Conservation (phyloP, 37 sponge, comb jelly and placozoan genomes). For the Haliclona indistincta region DNA sequence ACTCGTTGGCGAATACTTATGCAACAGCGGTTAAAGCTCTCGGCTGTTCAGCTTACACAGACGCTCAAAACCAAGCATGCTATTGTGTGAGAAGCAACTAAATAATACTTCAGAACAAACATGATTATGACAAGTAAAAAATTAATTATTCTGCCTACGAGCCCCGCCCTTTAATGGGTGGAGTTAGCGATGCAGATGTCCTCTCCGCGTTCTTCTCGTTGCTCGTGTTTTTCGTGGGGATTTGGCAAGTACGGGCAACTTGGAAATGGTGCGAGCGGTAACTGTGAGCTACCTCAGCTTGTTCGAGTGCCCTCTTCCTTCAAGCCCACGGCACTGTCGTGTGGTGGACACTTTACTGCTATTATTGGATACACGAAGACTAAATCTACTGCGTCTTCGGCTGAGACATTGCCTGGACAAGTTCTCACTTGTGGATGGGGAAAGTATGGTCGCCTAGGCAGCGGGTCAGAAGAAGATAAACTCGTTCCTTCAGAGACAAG, state of each 20-base stretch:
- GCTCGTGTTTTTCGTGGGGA: conserved; percentile 60
- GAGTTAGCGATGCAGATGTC: too few relatives aligned
- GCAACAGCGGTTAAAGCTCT: not conserved
- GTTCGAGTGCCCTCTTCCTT: not conserved
- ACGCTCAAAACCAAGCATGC: not conserved
- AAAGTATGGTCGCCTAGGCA: conserved; percentile 55
- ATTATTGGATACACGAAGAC: not conserved
- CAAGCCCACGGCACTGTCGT: conserved; percentile 4
- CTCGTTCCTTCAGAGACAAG: conserved; percentile 13
- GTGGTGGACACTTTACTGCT: conserved; percentile 53
- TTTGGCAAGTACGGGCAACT: conserved; percentile 71
- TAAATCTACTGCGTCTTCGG: not conserved
- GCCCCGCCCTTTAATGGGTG: too few relatives aligned
- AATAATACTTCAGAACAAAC: too few relatives aligned
- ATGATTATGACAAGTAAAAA: too few relatives aligned
- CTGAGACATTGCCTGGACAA: too few relatives aligned
- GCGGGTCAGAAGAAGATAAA: conserved; percentile 41
- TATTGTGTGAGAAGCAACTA: not conserved
- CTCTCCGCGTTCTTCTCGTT: too few relatives aligned
- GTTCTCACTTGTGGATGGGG: conserved; percentile 61
- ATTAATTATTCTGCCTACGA: too few relatives aligned
- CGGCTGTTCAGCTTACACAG: not conserved
- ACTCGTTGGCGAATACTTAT: not conserved
- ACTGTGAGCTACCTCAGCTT: conserved; percentile 21
- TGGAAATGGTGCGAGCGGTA: conserved; percentile 25